A percentile compares a stretch with the other conserved stretches of the same genome.
Evolutionary conservation across 2,888 invertebrate genomes (phyloP).

Genomic region (Junonia oenone): DNA sequence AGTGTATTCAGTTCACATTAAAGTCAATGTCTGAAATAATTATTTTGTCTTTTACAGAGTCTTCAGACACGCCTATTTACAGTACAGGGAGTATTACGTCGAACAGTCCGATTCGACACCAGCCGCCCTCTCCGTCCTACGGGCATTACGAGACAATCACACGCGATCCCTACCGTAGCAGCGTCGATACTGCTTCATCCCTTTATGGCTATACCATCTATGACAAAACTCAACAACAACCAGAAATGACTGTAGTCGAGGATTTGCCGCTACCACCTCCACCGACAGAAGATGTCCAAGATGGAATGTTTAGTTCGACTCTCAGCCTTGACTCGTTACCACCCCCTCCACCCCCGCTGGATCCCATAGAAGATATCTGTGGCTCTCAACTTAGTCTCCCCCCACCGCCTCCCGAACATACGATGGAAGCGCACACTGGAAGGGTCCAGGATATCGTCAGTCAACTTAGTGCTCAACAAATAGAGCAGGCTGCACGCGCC

Average conservation of each 20-base stretch:
- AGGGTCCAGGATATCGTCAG: constrained; percentile 66
- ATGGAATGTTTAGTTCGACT: constrained; percentile 85
- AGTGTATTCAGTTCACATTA: constrained; percentile 54
- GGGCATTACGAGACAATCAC: constrained; percentile 57
- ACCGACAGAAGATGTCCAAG: constrained; percentile 77
- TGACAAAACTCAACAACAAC: constrained; percentile 52
- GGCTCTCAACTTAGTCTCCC: constrained; percentile 88
- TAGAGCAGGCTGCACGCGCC: constrained; percentile 54
- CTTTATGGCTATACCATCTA: constrained; percentile 74
- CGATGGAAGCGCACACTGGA: constrained; percentile 53
- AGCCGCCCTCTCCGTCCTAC: constrained; percentile 47
- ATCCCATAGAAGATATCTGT: constrained; percentile 72
- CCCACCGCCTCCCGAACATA: constrained; percentile 83
- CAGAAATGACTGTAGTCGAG: constrained; percentile 41
- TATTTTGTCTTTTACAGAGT: constrained; percentile 40
- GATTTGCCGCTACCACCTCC: constrained; percentile 85
- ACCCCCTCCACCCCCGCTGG: constrained; percentile 84
- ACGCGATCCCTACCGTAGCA: constrained; percentile 50
- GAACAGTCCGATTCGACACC: constrained; percentile 43
- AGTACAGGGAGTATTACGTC: constrained; percentile 39
- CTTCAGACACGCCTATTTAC: constrained; percentile 44
- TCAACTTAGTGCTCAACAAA: constrained; percentile 61
- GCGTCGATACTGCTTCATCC: constrained; percentile 51
- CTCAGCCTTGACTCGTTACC: constrained; percentile 89
- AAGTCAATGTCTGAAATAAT: not conserved